Base-by-base conservation (phyloP, 2,888 invertebrate species). In the Melikaiella ostensackeni region DNA sequence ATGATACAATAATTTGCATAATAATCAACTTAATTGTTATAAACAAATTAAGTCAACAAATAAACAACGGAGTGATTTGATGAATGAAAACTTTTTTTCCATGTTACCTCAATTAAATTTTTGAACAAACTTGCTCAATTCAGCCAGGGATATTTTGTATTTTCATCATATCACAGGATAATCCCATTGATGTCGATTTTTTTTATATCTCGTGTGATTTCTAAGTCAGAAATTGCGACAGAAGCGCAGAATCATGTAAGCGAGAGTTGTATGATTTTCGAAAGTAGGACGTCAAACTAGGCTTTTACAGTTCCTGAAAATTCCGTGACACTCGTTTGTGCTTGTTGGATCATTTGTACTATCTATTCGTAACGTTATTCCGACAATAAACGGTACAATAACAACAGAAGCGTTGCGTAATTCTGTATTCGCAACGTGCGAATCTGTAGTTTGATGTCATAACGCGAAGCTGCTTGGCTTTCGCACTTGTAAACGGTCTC, bases 241-340 rank as follows among this genome's bases (percentile, higher is more conserved):
- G 66, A 4, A 42, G 46, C n/a, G 46, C n/a, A 2, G 46, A 46
- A 50, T 70, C 24, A n/a, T 57, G 57, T 24, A 57, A 42, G 30
- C 66, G 50, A 70, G 46, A 24, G 66, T 70, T 70, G 66, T 66
- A 50, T 70, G 30, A 46, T 46, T 66, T 66, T 46, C 13, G 66
- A 70, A 70, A 70, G 66, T 70, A 30, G 66, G 19, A 27, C 66
- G 46, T 46, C 46, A 50, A 70, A 70, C 46, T 70, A 70, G 66
- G 46, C 27, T 70, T 46, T 50, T 50, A 50, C 66, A 70, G 50
- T 70, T 70, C 11, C 50, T 70, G 66, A 70, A 70, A 70, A 70
- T 46, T 70, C 27, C 66, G 30, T 46, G 46, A 70, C 46, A 70
- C 27, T 46, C 30, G 46, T 50, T 19, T 70, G 50, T 70, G n/a